These are phyloP conservation scores for Luperina nickerlii DNA, from an alignment of 2,888 invertebrate genomes.

Conservation along the genomic window DNA sequence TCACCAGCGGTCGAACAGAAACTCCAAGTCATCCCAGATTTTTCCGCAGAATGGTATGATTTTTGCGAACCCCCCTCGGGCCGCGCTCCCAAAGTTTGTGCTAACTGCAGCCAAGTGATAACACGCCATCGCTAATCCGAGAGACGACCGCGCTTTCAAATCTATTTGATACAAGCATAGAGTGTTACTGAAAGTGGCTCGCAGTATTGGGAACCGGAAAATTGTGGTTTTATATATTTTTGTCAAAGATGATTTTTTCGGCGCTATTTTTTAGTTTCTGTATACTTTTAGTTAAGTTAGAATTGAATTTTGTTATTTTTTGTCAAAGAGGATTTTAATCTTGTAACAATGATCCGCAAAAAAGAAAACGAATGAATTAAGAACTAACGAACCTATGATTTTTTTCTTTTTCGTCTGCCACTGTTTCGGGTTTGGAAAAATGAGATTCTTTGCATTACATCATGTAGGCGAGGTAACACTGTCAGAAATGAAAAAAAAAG, in stretches of 20 bases:
- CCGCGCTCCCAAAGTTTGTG: constrained; percentile 70
- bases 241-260: not conserved
- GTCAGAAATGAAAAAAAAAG: not conserved
- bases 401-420: no score
- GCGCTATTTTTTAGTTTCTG: no score
- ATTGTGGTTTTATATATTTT: not conserved
- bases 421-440: not conserved
- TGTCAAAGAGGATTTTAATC: not conserved
- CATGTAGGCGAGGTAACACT: no score
- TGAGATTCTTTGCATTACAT: not conserved
- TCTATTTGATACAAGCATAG: constrained; percentile 72
- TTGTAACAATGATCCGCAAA: not conserved
- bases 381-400: no score
- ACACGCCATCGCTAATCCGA: constrained; percentile 82
- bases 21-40: constrained; percentile 44
- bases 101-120: constrained; percentile 85
- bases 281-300: no score
- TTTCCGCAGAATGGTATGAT: constrained; percentile 57
- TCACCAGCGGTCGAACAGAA: constrained; percentile 1
- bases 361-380: not conserved
- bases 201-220: not conserved
- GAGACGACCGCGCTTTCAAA: constrained; percentile 78
- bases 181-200: constrained; percentile 64
- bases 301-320: not conserved
- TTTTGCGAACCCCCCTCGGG: constrained; percentile 59